Conservation (phyloP, 30 jellyfish, hydroid and myxozoan genomes). For the Haliclystus octoradiatus region DNA sequence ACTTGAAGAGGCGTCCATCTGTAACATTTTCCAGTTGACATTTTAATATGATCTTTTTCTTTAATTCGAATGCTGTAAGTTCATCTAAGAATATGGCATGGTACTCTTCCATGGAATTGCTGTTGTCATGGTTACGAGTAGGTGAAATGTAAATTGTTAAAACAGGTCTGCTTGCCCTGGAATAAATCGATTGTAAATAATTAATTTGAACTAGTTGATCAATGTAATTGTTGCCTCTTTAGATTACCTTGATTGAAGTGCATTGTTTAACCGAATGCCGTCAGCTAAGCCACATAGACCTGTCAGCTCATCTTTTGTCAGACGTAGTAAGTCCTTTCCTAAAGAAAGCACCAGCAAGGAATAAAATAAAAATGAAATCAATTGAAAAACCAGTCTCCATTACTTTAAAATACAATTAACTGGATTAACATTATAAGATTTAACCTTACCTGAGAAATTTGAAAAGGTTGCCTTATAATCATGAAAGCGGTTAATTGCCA, state of each 20-base stretch:
- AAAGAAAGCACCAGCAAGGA: not conserved
- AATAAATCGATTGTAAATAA: not conserved
- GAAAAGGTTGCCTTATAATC: constrained; percentile 48
- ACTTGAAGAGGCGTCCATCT: constrained; percentile 59
- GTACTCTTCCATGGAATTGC: constrained; percentile 84
- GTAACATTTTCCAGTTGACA: constrained; percentile 55
- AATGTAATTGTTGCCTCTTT: not conserved
- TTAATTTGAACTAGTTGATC: not conserved
- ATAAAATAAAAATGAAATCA: too few relatives aligned
- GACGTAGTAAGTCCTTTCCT: constrained; percentile 78
- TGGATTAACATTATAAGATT: not conserved
- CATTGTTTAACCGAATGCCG: constrained; percentile 92
- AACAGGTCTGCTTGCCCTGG: constrained; percentile 92
- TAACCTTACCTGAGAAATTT: constrained; percentile 65
- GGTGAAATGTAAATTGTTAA: constrained; percentile 91
- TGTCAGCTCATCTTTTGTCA: constrained; percentile 67
- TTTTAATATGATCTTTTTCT: constrained; percentile 57
- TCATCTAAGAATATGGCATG: constrained; percentile 94
- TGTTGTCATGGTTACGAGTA: constrained; percentile 74
- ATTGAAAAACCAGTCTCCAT: not conserved
- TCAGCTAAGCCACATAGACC: constrained; percentile 97
- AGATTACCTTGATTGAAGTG: constrained; percentile 83
- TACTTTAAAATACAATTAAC: too few relatives aligned
- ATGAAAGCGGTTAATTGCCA: constrained; percentile 60
- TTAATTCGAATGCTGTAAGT: constrained; percentile 65